Evolutionary conservation across 1,140 invertebrate species (phyloP), one percentile per base, ranked within the genome.

Genomic region (Agraylea sexmaculata): DNA sequence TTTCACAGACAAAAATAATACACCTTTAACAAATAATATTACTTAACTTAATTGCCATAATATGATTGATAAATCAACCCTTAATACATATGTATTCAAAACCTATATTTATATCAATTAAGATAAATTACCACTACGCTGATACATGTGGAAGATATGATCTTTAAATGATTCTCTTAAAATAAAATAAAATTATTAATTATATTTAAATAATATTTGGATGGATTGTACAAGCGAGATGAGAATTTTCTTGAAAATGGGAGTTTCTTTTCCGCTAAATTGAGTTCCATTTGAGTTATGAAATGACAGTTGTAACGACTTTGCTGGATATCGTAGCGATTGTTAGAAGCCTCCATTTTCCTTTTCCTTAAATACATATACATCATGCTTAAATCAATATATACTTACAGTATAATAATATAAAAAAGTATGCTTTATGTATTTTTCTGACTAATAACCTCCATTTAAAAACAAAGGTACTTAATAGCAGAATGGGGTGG

Each of bases 251-350:
- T 42, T 33, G 46, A 45, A 45, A 49, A 45, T 45, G 46, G 46
- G 37, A 49, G 46, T 49, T 49, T 49, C 46, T 49, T 45, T 49
- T 45, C 45, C 46, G 46, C 46, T 49, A 49, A 49, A 49, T 49
- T 49, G 46, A 49, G 46, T 49, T 43, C 42, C 45, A 41, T 45
- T 45, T 49, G 46, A 49, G 46, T 49, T 42, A 49, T 45, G 40
- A 35, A 42, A 45, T 43, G 46, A 45, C 46, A 49, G 42, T 49
- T 49, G 42, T 49, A 49, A 49, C 46, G 46, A 45, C 40, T 29
- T 33, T 42, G 29, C 43, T 41, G 46, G 46, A 45, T 49, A 45
- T 49, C 45, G 42, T 49, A 39, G 42, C 34, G 28, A 32, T 31
- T 40, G 28, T 20, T 30, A 32, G 25, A 34, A 41, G 34, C 33